phyloP scores from a whole-genome alignment of 1,140 invertebrate species.

The Octopus bimaculoides region DNA sequence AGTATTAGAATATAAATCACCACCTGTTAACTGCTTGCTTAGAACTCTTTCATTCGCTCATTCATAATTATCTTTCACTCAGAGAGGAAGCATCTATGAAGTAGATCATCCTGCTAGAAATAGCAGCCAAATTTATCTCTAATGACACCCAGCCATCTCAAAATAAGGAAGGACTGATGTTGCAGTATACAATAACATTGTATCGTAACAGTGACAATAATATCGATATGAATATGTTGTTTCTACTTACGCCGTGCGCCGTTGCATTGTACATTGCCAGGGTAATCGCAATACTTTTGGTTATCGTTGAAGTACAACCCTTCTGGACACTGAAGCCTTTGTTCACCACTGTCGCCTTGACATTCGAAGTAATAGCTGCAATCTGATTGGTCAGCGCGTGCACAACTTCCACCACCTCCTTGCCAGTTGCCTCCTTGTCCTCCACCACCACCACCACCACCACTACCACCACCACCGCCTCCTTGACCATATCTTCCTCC shows the following conservation, averaged over 20 bases:
- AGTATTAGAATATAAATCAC: too few relatives aligned
- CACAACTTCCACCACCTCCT: background rate
- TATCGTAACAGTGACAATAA: too few relatives aligned
- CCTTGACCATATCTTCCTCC: background rate
- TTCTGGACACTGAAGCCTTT: background rate
- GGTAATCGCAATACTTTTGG: background rate
- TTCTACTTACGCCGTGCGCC: conserved; percentile 7
- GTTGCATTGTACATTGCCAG: background rate
- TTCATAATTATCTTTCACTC: too few relatives aligned
- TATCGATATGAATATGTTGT: background rate
- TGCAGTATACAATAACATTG: too few relatives aligned
- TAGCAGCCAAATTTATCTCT: too few relatives aligned
- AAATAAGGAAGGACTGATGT: too few relatives aligned
- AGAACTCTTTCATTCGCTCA: too few relatives aligned
- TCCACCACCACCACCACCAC: background rate
- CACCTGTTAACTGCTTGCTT: too few relatives aligned
- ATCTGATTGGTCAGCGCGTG: background rate
- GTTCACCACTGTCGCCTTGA: background rate
- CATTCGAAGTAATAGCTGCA: conserved; percentile 2
- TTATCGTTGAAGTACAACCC: conserved; percentile 7
- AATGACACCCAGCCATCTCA: too few relatives aligned
- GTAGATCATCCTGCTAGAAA: too few relatives aligned
- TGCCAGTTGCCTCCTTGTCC: background rate
- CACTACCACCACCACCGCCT: background rate
- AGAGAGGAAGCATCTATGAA: too few relatives aligned